Percentiles rank a stretch among this genome's conserved stretches.
phyloP scores from a whole-genome alignment of 2,113 vertebrate genomes.

The Geococcyx californianus region DNA sequence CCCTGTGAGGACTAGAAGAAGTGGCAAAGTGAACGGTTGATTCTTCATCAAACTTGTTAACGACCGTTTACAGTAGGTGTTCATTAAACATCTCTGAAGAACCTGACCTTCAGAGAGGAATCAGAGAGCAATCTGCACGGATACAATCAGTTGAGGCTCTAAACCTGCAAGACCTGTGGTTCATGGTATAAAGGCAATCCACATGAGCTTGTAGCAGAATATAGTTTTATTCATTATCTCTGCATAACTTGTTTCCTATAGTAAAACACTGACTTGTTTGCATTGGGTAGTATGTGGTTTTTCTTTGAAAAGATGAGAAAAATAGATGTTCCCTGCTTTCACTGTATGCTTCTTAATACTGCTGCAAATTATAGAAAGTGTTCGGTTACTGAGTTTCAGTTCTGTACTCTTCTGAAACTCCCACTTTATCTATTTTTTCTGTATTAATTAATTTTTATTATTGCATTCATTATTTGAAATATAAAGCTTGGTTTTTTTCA shows the following conservation, averaged over 20 bases:
- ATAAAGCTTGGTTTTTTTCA: not conserved
- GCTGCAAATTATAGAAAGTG: not conserved
- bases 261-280: not conserved
- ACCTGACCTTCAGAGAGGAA: not conserved
- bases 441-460: not conserved
- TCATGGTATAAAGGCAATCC: not conserved
- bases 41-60: not conserved
- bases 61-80: not conserved
- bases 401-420: not conserved
- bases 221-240: not conserved
- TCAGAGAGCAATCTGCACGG: not conserved
- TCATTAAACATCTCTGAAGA: not conserved
- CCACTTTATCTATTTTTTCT: not conserved
- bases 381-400: not conserved
- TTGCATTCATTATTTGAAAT: not conserved
- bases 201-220: not conserved
- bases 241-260: not conserved
- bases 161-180: not conserved
- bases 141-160: accelerated
- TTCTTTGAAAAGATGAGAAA: not conserved
- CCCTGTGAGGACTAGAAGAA: not conserved
- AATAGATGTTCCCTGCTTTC: not conserved
- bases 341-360: not conserved
- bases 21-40: not conserved
- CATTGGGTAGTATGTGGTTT: accelerated